Evolutionary conservation across 2,113 vertebrate species (phyloP), one percentile per base, ranked within the genome.

Genomic region (Peucedramus taeniatus): DNA sequence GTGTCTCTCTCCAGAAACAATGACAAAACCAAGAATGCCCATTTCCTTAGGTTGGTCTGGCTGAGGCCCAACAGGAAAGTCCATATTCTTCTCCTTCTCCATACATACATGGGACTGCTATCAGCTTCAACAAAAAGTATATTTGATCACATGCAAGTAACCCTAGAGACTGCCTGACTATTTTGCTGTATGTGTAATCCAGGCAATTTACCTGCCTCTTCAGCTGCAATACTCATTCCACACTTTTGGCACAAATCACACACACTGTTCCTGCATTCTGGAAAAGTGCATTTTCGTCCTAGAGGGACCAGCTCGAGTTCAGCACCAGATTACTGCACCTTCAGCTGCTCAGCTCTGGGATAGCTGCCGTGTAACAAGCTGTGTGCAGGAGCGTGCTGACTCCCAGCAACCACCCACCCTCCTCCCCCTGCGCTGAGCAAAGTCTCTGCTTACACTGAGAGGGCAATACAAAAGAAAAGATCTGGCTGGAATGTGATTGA

Each of bases 171-270:
- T 12, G 70, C 63, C 42, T 6, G 23, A 54, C 40, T 65, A n/a
- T 35, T 78, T 49, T 66, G 68, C 85, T 75, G 50, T 26, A 3
- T 47, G 63, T 23, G 37, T 11, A 60, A 70, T 47, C 49, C 19
- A 59, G 42, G 76, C 72, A 59, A 81, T 75, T 40, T 27, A 78
- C 61, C 69, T 79, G 88, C 69, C 53, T 72, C 65, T 82, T 79
- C 77, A 87, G 86, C 86, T 93, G 90, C 94, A 78, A 83, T 57
- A 75, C 26, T 76, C 77, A 75, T 75, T 72, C 60, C 56, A 26
- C 15, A 3, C 49, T 93, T 93, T 9, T 84, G 88, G 93, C 88
- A 93, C 65, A 71, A 59, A 64, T 59, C 71, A 61, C 70, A 77
- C 39, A 30, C 8, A 15, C 45, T 26, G 13, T 23, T 96, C 50